Percentiles rank a stretch among this genome's conserved stretches.
These are phyloP conservation scores for Perodicticus potto DNA, from an alignment of 2,797 vertebrate genomes.

Conservation along the genomic window DNA sequence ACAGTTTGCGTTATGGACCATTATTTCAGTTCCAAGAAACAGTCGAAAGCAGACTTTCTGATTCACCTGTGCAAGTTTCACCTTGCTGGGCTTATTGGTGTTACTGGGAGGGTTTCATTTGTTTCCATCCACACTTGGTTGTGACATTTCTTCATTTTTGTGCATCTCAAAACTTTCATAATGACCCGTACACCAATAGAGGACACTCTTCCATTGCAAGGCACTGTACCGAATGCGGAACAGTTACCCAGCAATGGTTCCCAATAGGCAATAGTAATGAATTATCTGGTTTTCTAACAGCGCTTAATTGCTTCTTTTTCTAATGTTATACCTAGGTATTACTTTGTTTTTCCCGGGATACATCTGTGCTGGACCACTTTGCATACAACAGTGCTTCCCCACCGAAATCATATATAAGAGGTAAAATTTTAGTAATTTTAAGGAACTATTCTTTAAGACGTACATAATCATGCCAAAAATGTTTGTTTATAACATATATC, in stretches of 20 bases:
- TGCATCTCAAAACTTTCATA: no score
- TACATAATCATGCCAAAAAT: neutral
- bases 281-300: neutral
- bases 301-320: constrained; percentile 66
- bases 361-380: constrained; percentile 96
- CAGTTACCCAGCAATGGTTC: neutral
- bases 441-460: constrained; percentile 20
- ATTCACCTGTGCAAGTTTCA: no score
- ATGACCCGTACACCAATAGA: neutral
- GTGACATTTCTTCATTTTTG: no score
- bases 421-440: constrained; percentile 87
- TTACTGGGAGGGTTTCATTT: no score
- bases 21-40: no score
- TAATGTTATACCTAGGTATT: constrained; percentile 91
- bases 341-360: constrained; percentile 98
- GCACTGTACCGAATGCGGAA: neutral
- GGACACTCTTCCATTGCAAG: constrained; percentile 27
- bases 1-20: no score
- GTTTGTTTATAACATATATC: neutral
- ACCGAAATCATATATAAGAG: constrained; percentile 95
- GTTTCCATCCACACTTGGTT: no score
- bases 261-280: neutral
- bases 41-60: no score
- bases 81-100: no score
- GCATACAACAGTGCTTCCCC: constrained; percentile 97